Conservation (phyloP, 2,888 invertebrate species). For the Parnassius smintheus region DNA sequence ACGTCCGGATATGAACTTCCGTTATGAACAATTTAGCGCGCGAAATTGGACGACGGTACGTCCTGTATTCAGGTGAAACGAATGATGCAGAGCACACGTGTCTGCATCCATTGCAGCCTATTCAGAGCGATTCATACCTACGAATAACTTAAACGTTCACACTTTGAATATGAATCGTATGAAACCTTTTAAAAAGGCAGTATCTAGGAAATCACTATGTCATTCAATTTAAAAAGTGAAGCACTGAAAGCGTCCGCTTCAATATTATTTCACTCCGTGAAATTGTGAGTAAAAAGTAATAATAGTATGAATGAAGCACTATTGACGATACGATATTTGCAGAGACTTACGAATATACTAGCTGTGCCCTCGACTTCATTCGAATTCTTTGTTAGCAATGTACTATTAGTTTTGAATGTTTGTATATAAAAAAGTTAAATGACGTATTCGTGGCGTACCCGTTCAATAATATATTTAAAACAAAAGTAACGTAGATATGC, state of each 20-base stretch:
- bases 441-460: too few relatives aligned
- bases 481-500: too few relatives aligned
- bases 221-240: constrained; percentile 52
- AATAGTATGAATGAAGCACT: constrained; percentile 28
- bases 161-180: constrained; percentile 57
- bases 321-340: constrained; percentile 7
- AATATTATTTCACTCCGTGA: constrained; percentile 29
- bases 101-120: constrained; percentile 40
- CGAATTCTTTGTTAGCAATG: too few relatives aligned
- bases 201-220: constrained; percentile 59
- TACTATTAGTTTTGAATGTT: too few relatives aligned
- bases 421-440: too few relatives aligned
- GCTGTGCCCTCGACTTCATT: too few relatives aligned
- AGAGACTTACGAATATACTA: constrained; percentile 1
- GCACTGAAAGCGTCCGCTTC: constrained; percentile 30
- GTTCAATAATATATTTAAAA: too few relatives aligned
- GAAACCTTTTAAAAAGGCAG: constrained; percentile 53
- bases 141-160: constrained; percentile 52
- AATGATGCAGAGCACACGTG: constrained; percentile 55
- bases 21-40: constrained; percentile 91
- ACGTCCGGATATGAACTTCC: constrained; percentile 92
- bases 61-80: constrained; percentile 67
- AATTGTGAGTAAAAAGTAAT: constrained; percentile 29
- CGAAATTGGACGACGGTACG: constrained; percentile 82
- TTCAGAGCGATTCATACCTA: constrained; percentile 53